Base-by-base conservation (phyloP, 2,113 vertebrate genomes). In the Helogale parvula region DNA sequence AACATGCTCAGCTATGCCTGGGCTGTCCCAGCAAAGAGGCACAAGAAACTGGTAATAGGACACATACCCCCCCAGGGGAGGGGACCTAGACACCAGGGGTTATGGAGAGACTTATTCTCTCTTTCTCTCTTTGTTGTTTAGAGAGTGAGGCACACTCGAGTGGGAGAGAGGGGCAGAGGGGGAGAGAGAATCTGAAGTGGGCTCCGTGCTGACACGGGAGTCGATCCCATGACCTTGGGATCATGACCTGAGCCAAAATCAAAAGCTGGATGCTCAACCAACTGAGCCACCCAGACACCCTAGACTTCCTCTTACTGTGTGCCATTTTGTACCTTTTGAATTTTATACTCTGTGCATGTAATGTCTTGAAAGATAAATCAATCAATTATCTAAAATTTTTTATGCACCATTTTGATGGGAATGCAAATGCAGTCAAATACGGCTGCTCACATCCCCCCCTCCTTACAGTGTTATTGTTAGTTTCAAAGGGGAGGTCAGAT, bases 401-500 rank as follows among this genome's bases (percentile, higher is more conserved):
- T 52, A 92, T 57, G 33, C 57, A 35, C 38, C 65, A 69, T 72
- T 95, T 81, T 76, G 35, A 88, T 69, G 47, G 93, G 54, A 9
- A 65, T 84, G 71, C 57, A 91, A 94, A 47, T 13, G 13, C 60
- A 94, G 83, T 41, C 41, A 21, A 92, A 84, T 33, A 63, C 21
- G 41, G 13, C 86, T 76, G 35, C 45, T 97, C 74, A 15, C 19
- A 41, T 50, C 14, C 6, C 50, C 14, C 6, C 85, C 76, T 57
- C 38, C 29, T n/a, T 27, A 0, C 17, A 2, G 52, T n/a, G 45
- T 68, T 47, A 84, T 45, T 88, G 38, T 95, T 92, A 29, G 57
- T 87, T 94, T 97, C 89, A 80, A 96, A 96, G 79, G 38, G 29
- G 63, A 92, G 90, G 86, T 93, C 60, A 66, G 54, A 76, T 76